These are phyloP conservation scores for Psylliodes chrysocephalus DNA, from an alignment of 2,888 invertebrate species.

Conservation along the genomic window DNA sequence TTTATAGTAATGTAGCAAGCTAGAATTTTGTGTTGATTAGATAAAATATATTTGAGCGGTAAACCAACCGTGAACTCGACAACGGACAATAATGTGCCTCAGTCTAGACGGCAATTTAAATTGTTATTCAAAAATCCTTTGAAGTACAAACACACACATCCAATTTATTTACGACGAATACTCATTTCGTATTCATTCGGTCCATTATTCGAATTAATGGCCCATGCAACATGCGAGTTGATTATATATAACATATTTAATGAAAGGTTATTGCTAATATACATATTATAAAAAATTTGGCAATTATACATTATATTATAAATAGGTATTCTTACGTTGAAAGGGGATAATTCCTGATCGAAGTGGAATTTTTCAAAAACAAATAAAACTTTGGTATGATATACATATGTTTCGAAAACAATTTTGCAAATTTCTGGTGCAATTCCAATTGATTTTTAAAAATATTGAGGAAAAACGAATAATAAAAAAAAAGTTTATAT, in stretches of 20 bases:
- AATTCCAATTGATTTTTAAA: too few relatives aligned
- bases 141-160: conserved; percentile 33
- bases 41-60: neutral
- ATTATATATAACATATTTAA: neutral
- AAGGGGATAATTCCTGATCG: too few relatives aligned
- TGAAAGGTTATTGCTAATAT: neutral
- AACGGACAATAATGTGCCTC: conserved; percentile 15
- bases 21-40: neutral
- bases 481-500: too few relatives aligned
- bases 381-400: too few relatives aligned
- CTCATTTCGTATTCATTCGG: conserved; percentile 31
- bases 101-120: conserved; percentile 37
- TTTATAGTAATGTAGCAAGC: neutral
- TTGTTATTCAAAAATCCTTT: conserved; percentile 34
- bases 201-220: conserved; percentile 29
- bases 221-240: conserved; percentile 4
- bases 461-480: too few relatives aligned
- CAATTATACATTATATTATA: neutral
- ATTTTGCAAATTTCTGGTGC: too few relatives aligned
- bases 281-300: neutral
- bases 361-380: too few relatives aligned
- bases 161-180: conserved; percentile 31
- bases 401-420: too few relatives aligned
- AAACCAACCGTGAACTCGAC: conserved; percentile 24
- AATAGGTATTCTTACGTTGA: too few relatives aligned